Conservation (phyloP, 2,888 invertebrate species). For the Clusia tigrina region DNA sequence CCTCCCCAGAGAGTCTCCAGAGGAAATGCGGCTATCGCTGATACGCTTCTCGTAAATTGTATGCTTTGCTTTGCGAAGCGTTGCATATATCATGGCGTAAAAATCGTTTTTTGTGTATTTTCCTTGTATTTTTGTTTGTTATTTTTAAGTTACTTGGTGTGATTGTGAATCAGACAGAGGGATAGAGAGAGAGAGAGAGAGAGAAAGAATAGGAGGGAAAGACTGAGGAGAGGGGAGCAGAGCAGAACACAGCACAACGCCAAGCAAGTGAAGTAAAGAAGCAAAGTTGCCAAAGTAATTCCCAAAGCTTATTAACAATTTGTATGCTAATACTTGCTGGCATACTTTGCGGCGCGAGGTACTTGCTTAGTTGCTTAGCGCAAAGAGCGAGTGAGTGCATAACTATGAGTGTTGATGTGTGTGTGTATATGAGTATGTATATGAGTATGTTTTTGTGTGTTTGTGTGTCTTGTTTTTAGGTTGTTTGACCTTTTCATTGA, state of each 20-base stretch:
- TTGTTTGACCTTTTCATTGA: not conserved
- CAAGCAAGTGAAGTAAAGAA: not conserved
- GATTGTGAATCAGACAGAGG: too few species aligned
- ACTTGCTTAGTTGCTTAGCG: not conserved
- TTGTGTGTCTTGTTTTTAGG: not conserved
- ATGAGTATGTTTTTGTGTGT: not conserved
- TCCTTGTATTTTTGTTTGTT: not conserved
- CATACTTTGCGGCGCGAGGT: conserved; percentile 14
- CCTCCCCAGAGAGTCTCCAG: not conserved
- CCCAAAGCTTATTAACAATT: conserved; percentile 27
- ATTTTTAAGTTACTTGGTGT: not conserved
- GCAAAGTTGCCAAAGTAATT: conserved; percentile 13
- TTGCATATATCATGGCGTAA: conserved; percentile 21
- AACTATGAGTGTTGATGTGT: conserved; percentile 3
- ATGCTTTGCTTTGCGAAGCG: not conserved
- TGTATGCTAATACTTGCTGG: conserved; percentile 24
- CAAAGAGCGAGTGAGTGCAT: not conserved
- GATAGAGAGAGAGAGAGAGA: too few species aligned
- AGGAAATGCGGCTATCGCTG: not conserved
- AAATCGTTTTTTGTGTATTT: not conserved
- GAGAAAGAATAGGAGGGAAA: not conserved
- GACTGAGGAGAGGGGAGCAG: not conserved
- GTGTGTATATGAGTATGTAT: conserved; percentile 2
- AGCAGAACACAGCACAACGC: too few species aligned
- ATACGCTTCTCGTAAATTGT: conserved; percentile 9